A percentile compares a stretch with the other conserved stretches of the same genome.
Conservation (phyloP, 1,140 invertebrate genomes). For the Leucophenga varia region DNA sequence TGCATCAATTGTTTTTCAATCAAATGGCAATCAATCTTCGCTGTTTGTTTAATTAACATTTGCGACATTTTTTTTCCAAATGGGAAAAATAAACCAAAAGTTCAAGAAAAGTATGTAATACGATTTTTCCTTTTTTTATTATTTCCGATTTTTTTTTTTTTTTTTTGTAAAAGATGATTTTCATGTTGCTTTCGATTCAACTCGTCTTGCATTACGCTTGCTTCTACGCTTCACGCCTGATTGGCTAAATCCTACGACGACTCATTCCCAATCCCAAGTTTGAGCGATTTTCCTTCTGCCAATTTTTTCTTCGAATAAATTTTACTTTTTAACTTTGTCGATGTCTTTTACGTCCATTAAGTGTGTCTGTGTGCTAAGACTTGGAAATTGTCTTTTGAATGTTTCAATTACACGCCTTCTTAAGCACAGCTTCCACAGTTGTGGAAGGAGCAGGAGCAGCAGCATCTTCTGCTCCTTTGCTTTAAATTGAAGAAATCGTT, state of each 20-base stretch:
- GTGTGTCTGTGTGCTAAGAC: conserved; percentile 57
- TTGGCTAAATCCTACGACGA: conserved; percentile 28
- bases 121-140: too few species aligned
- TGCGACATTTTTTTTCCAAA: conserved; percentile 12
- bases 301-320: conserved; percentile 46
- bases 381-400: conserved; percentile 58
- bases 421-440: conserved; percentile 57
- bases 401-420: conserved; percentile 58
- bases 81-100: too few species aligned
- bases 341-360: conserved; percentile 53
- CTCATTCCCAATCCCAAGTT: too few species aligned
- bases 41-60: conserved; percentile 53
- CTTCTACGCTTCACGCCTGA: conserved; percentile 42
- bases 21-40: conserved; percentile 52
- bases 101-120: too few species aligned
- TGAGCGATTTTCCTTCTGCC: too few species aligned
- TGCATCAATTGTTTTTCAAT: conserved; percentile 55
- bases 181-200: too few species aligned
- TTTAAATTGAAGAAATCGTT: conserved; percentile 44
- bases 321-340: conserved; percentile 50
- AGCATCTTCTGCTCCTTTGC: conserved; percentile 9
- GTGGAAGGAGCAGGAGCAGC: too few species aligned
- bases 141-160: too few species aligned
- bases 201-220: conserved; percentile 44
- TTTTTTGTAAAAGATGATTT: too few species aligned